Evolutionary conservation across 2,888 invertebrate species (phyloP).

Genomic region (Strigamia maritima): DNA sequence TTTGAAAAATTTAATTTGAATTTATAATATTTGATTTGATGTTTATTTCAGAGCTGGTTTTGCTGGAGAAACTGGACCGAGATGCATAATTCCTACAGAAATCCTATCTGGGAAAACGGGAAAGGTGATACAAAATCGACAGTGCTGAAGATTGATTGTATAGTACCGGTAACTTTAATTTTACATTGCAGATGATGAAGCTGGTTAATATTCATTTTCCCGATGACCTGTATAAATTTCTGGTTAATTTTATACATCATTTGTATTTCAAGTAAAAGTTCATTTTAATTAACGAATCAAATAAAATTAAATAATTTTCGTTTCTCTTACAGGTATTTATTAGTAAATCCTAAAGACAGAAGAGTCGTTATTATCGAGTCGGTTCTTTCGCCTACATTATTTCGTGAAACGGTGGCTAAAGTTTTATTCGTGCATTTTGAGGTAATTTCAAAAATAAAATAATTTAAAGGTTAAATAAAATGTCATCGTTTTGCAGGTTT

Average conservation of each 20-base stretch:
- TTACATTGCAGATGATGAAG: conserved; percentile 42
- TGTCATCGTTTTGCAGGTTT: conserved; percentile 57
- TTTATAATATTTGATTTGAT: conserved; percentile 14
- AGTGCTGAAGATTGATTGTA: not conserved
- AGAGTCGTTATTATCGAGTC: conserved; percentile 90
- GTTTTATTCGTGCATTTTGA: conserved; percentile 91
- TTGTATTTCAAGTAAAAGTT: conserved; percentile 79
- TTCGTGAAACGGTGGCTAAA: conserved; percentile 82
- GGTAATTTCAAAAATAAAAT: conserved; percentile 57
- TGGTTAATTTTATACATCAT: conserved; percentile 81
- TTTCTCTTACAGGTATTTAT: conserved; percentile 64
- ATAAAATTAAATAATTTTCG: not conserved
- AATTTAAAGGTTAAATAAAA: not conserved
- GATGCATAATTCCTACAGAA: conserved; percentile 79
- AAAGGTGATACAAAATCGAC: conserved; percentile 2
- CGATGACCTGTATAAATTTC: conserved; percentile 70
- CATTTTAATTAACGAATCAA: conserved; percentile 17
- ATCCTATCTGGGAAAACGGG: conserved; percentile 64
- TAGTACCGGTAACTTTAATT: too few species aligned
- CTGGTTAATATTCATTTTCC: conserved; percentile 47
- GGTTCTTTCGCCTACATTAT: conserved; percentile 72
- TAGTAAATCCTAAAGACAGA: conserved; percentile 89
- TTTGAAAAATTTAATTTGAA: conserved; percentile 6
- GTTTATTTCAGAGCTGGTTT: conserved; percentile 73
- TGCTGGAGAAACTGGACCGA: conserved; percentile 80